These are phyloP conservation scores for Physella acuta DNA, from an alignment of 1,140 invertebrate species.

Conservation along the genomic window DNA sequence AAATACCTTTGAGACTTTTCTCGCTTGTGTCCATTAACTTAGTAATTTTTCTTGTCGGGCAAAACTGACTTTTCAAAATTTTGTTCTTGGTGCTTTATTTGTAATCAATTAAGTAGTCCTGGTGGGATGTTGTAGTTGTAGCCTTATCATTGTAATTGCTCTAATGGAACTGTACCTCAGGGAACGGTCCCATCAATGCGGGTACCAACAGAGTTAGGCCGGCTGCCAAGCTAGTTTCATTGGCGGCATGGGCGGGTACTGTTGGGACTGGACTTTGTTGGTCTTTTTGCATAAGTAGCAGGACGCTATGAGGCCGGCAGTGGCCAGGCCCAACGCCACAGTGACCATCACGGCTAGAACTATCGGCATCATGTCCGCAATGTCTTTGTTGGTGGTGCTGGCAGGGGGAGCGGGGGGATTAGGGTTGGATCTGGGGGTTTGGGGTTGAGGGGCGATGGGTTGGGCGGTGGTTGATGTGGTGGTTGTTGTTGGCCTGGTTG, in stretches of 20 bases:
- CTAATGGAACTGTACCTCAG: no score
- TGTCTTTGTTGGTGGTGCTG: not conserved
- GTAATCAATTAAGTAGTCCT: no score
- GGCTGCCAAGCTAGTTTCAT: not conserved
- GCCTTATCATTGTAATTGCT: no score
- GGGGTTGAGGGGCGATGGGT: not conserved
- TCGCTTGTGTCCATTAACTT: no score
- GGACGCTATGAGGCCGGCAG: not conserved
- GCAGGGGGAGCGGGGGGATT: not conserved
- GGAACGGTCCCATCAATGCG: no score
- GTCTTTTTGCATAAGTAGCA: constrained; percentile 1
- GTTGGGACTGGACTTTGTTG: not conserved
- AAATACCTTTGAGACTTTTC: no score
- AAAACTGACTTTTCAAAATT: no score
- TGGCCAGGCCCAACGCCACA: not conserved
- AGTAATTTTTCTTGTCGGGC: no score
- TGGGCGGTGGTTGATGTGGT: not conserved
- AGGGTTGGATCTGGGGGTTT: not conserved
- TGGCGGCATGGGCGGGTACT: not conserved
- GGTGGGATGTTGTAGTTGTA: no score
- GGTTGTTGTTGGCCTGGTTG: constrained; percentile 6
- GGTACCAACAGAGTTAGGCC: no score
- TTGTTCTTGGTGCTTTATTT: no score
- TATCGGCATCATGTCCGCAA: not conserved
- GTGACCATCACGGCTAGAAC: constrained; percentile 5